Conservation (phyloP, 2,797 vertebrate species). For the Rachycentron canadum region DNA sequence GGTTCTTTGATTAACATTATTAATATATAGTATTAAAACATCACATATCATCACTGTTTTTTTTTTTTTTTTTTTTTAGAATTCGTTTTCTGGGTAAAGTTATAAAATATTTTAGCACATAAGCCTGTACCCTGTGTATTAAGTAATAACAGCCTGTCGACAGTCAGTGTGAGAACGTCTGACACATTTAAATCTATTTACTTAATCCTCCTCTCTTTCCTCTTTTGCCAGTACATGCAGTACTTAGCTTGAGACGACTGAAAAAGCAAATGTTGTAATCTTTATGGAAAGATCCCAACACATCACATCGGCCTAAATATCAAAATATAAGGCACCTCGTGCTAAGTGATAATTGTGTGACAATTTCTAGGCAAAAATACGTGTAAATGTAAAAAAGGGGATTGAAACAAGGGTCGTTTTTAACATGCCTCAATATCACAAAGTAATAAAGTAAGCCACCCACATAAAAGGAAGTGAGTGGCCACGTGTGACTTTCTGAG, state of each 20-base stretch:
- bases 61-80: too few relatives aligned
- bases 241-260: neutral
- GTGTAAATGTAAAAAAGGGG: neutral
- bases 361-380: neutral
- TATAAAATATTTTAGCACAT: neutral
- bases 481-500: conserved; percentile 18
- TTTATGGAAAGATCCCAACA: neutral
- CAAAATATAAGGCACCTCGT: neutral
- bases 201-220: conserved; percentile 16
- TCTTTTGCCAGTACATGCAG: neutral
- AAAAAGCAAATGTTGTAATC: conserved; percentile 19
- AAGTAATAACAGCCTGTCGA: conserved; percentile 6
- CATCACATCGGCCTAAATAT: neutral
- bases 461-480: neutral
- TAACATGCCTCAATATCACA: neutral
- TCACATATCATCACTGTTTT: neutral
- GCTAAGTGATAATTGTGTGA: neutral
- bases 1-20: neutral
- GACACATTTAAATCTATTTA: conserved; percentile 30
- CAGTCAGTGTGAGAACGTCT: conserved; percentile 26
- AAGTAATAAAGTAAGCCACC: neutral
- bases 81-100: neutral
- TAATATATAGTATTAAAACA: neutral
- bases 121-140: conserved; percentile 8
- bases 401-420: neutral